Percentiles rank a stretch among this genome's conserved stretches.
Conservation (phyloP, 2,797 vertebrate genomes). For the Carapus acus region DNA sequence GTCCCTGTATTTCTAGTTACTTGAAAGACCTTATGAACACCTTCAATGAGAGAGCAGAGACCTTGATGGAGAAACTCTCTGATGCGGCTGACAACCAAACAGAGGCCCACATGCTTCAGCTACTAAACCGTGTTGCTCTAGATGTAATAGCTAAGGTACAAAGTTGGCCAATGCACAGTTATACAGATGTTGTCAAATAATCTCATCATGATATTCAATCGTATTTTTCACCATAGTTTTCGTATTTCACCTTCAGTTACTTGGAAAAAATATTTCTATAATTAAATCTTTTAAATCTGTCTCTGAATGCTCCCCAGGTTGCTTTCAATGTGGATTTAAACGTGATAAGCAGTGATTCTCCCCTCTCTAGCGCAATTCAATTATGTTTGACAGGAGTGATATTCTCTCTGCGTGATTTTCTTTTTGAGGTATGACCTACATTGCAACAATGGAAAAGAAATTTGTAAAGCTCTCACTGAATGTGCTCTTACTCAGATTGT, state of each 20-base stretch:
- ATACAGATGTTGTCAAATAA: no score
- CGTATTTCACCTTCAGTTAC: no score
- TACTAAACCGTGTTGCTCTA: slow-evolving; percentile 78
- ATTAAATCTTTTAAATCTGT: no score
- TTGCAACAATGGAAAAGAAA: no score
- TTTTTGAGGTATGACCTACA: slow-evolving; percentile 46
- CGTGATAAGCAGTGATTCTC: slow-evolving; percentile 58
- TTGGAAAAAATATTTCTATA: no score
- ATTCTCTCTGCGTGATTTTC: background rate
- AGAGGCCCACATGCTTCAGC: slow-evolving; percentile 71
- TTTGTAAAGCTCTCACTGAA: background rate
- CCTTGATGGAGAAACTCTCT: slow-evolving; percentile 76
- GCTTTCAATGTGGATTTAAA: slow-evolving; percentile 86
- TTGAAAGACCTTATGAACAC: slow-evolving; percentile 77
- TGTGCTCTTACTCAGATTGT: background rate
- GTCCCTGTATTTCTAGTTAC: slow-evolving; percentile 65
- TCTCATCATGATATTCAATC: no score
- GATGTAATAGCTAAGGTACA: slow-evolving; percentile 87
- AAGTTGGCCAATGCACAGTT: no score
- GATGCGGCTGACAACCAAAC: slow-evolving; percentile 71
- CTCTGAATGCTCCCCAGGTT: slow-evolving; percentile 67
- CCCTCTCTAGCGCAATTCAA: slow-evolving; percentile 76
- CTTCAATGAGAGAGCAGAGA: slow-evolving; percentile 86
- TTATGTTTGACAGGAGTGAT: slow-evolving; percentile 58
- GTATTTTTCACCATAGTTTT: no score